A percentile compares a stretch with the other conserved stretches of the same genome.
Evolutionary conservation across 2,113 vertebrate genomes (phyloP).

Genomic region (Rousettus leschenaultii): DNA sequence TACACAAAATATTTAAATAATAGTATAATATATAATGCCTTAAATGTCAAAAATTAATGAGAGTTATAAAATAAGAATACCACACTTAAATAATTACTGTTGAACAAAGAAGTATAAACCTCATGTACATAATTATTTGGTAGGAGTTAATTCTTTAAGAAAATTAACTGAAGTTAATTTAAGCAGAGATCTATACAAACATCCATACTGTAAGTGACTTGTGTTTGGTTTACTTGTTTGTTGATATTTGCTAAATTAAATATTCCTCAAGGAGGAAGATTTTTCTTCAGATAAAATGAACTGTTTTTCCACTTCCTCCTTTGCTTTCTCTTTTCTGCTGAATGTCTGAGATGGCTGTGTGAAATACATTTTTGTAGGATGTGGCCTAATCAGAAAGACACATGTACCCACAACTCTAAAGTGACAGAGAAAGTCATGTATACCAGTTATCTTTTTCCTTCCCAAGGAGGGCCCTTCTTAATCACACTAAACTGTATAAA

Average conservation of each 20-base stretch:
- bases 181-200: background rate
- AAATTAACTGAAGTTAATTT: slow-evolving; percentile 9
- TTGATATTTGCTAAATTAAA: slow-evolving; percentile 27
- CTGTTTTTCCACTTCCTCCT: background rate
- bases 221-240: background rate
- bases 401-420: background rate
- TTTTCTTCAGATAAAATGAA: slow-evolving; percentile 1
- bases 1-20: background rate
- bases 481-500: background rate
- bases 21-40: background rate
- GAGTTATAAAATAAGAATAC: slow-evolving; percentile 4
- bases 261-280: background rate
- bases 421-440: background rate
- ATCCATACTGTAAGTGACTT: background rate
- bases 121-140: background rate
- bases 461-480: background rate
- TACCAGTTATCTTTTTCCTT: background rate
- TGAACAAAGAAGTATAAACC: background rate
- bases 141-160: slow-evolving; percentile 29
- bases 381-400: background rate
- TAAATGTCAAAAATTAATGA: background rate
- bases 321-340: background rate
- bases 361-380: slow-evolving; percentile 3
- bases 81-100: background rate
- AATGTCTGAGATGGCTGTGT: background rate